These are phyloP conservation scores for Vipera latastei DNA, from an alignment of 2,797 vertebrate genomes.

Conservation along the genomic window DNA sequence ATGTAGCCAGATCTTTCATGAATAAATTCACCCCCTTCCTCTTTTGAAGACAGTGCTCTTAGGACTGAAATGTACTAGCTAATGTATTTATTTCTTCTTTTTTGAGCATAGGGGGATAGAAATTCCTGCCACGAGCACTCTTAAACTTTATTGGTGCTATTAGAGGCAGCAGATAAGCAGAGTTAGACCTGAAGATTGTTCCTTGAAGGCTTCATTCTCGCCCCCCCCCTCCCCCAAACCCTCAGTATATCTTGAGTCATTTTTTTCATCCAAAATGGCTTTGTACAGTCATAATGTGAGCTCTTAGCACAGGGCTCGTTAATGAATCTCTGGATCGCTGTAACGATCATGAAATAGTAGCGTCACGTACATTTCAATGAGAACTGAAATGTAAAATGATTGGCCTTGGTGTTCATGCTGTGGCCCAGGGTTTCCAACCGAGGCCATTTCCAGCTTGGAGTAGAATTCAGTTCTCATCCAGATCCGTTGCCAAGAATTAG, in stretches of 20 bases:
- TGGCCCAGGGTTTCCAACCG: neutral
- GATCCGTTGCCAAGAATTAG: neutral
- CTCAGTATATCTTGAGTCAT: neutral
- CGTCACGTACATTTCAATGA: neutral
- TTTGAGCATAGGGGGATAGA: neutral
- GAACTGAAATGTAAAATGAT: neutral
- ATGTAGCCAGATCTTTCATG: neutral
- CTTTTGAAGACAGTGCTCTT: neutral
- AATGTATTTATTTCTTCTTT: neutral
- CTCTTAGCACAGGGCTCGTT: neutral
- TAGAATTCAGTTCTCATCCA: neutral
- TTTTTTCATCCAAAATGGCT: neutral
- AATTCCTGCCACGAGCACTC: neutral
- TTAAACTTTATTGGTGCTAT: conserved; percentile 18
- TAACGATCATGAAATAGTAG: neutral
- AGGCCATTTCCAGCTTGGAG: neutral
- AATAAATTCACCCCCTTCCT: neutral
- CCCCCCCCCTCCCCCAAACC: neutral
- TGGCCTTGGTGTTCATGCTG: neutral
- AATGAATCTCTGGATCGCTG: neutral
- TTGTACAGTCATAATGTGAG: neutral
- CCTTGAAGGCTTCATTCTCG: neutral
- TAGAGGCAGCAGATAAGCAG: neutral
- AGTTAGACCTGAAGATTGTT: conserved; percentile 14
- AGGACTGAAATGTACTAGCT: neutral